Percentiles rank a stretch among this genome's conserved stretches.
These are phyloP conservation scores for Bruchidius siliquastri DNA, from an alignment of 2,888 invertebrate species.

Conservation along the genomic window DNA sequence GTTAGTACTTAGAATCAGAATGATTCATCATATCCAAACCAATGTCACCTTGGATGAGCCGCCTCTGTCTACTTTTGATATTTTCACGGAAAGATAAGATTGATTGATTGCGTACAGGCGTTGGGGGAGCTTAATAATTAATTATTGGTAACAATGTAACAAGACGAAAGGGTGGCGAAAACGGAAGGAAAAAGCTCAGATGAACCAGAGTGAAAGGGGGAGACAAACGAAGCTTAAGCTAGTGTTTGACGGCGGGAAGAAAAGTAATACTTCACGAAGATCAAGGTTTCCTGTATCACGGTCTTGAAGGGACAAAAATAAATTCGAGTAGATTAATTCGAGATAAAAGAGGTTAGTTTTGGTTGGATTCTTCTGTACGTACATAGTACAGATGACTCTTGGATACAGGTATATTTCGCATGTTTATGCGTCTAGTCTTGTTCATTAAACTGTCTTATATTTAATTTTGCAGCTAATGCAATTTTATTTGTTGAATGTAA, in stretches of 20 bases:
- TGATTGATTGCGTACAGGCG: background rate
- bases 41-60: background rate
- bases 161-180: background rate
- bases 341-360: too few species aligned
- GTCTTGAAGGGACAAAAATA: background rate
- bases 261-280: background rate
- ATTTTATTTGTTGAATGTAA: too few species aligned
- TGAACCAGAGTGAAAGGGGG: background rate
- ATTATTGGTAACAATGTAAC: background rate
- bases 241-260: background rate
- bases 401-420: too few species aligned
- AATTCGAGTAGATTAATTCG: too few species aligned
- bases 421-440: too few species aligned
- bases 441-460: too few species aligned
- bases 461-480: too few species aligned
- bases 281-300: background rate
- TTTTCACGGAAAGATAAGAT: background rate
- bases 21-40: too few species aligned
- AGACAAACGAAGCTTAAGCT: background rate
- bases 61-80: background rate
- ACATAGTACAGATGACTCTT: too few species aligned
- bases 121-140: background rate
- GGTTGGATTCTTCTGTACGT: too few species aligned
- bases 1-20: too few species aligned
- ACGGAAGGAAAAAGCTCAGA: background rate